Percentiles rank a stretch among this genome's conserved stretches.
phyloP scores from a whole-genome alignment of 2,888 invertebrate species.

The Mechanitis mazaeus region DNA sequence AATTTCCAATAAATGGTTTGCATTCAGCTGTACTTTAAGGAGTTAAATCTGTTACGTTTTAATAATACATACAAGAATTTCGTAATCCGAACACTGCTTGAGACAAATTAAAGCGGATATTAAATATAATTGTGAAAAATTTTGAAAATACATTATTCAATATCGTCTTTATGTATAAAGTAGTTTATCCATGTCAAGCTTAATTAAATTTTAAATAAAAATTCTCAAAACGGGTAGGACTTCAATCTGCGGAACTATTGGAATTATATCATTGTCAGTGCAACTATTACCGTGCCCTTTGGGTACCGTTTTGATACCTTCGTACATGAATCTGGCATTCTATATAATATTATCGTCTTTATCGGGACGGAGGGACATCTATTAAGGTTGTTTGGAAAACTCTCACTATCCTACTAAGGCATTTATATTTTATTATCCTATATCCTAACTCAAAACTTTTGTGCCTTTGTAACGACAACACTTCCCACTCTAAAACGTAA shows the following conservation, averaged over 20 bases:
- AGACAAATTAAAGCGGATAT: not conserved
- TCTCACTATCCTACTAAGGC: not conserved
- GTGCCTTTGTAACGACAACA: not conserved
- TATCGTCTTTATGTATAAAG: not conserved
- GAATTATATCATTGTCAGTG: no score
- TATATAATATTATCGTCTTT: no score
- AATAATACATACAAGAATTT: conserved; percentile 8
- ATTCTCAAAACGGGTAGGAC: no score
- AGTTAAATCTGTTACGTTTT: conserved; percentile 19
- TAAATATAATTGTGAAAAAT: not conserved
- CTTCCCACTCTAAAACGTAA: not conserved
- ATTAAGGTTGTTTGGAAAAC: no score
- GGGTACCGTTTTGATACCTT: no score
- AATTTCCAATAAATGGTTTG: conserved; percentile 18
- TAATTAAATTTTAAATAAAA: no score
- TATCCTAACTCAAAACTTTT: not conserved
- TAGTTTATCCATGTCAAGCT: no score
- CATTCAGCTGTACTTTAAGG: conserved; percentile 20
- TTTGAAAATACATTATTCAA: not conserved
- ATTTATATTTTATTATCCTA: not conserved
- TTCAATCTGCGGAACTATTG: no score
- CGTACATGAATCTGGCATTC: no score
- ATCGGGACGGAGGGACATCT: no score
- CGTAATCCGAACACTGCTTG: conserved; percentile 1
- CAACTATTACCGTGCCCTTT: no score